Evolutionary conservation across 37 sponge, comb jelly and placozoan species (phyloP), one percentile per base, ranked within the genome.

Genomic region (Mnemiopsis leidyi): DNA sequence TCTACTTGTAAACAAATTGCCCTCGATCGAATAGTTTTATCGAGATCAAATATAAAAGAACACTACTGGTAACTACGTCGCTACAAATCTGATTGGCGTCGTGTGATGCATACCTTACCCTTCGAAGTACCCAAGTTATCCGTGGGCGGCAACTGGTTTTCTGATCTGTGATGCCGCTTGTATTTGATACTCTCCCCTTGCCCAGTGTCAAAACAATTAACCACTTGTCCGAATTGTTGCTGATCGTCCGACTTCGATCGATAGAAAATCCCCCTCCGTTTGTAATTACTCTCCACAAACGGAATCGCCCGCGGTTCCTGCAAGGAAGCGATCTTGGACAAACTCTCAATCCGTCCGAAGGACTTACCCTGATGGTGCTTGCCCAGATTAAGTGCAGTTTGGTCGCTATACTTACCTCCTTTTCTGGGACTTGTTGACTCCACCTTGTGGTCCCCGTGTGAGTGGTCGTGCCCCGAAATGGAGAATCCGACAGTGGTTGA

Each of bases 181-280:
- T 77, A 77, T 32, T 77, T 77, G 18, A 5, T 20, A 77, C 79
- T 77, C 32, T 77, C 32, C 2, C 0, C 33, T 3, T 32, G 20
- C 1, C 36, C 18, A 28, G 73, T 3, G 2, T 28, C 73, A 5
- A 48, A 48, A 48, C 5, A 48, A 25, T 25, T 25, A 18, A 77
- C 79, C 2, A 77, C 32, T 20, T 77, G 32, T 5, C 32, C 32
- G 33, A 77, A 77, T 36, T 77, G 26, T 36, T 32, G 34, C 36
- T 77, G 79, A 20, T 77, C 79, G 18, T 77, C 79, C 1, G 79
- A 77, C 18, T 77, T 77, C 18, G 79, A 77, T 32, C 79, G 79
- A 34, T 77, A 77, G 36, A 77, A 77, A 20, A 77, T 34, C 33
- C 32, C 79, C 79, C 32, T 28, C 3, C 79, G 79, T 32, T 77